phyloP scores from a whole-genome alignment of 2,797 vertebrate species.

The Tragopan temminckii region DNA sequence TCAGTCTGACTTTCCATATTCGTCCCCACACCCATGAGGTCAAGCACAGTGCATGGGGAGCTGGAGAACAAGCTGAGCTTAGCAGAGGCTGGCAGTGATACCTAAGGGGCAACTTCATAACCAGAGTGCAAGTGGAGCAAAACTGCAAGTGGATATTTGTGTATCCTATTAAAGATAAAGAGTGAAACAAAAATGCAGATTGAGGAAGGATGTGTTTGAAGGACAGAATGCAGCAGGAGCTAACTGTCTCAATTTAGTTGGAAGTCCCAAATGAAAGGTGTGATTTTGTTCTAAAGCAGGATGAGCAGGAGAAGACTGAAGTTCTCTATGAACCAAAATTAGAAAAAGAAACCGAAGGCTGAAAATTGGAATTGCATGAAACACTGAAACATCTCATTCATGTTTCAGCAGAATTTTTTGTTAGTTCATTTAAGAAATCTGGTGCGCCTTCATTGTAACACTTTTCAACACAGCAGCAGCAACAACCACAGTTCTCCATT shows the following conservation, averaged over 20 bases:
- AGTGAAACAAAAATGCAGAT: background rate
- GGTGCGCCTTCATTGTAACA: conserved; percentile 10
- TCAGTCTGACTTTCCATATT: background rate
- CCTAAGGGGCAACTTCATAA: background rate
- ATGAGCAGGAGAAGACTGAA: background rate
- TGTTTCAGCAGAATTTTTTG: conserved; percentile 23
- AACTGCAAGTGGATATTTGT: background rate
- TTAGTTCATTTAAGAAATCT: conserved; percentile 16
- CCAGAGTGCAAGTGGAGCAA: background rate
- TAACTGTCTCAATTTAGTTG: background rate
- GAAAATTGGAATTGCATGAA: background rate
- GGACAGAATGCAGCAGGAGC: background rate
- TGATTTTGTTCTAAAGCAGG: background rate
- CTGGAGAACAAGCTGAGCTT: conserved; percentile 18
- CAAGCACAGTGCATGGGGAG: background rate
- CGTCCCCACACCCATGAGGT: background rate
- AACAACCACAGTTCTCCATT: conserved; percentile 30
- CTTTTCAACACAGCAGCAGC: conserved; percentile 43
- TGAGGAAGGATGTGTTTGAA: background rate
- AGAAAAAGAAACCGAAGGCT: conserved; percentile 17
- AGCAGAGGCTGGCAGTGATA: background rate
- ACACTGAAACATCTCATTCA: conserved; percentile 25
- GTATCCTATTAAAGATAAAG: background rate
- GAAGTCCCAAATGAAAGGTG: background rate
- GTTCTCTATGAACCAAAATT: background rate